These are phyloP conservation scores for Calyptommatus sinebrachiatus DNA, from an alignment of 2,113 vertebrate genomes.

Conservation along the genomic window DNA sequence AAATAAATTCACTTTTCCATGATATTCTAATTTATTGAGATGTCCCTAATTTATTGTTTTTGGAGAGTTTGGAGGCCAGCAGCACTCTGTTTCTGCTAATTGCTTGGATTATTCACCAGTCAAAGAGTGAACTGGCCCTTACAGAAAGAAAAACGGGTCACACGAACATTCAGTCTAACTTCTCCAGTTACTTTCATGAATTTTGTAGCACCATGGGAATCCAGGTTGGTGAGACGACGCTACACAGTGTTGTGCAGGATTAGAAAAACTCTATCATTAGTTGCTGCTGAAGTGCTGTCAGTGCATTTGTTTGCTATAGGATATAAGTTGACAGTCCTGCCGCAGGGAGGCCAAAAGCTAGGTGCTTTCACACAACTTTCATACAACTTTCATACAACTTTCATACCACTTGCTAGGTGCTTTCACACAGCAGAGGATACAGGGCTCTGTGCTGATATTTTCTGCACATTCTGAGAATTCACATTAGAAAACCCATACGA, in stretches of 20 bases:
- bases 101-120: too few species aligned
- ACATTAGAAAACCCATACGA: slow-evolving; percentile 1
- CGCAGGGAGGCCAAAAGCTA: background rate
- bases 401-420: background rate
- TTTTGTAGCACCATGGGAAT: slow-evolving; percentile 1
- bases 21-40: too few species aligned
- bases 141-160: too few species aligned
- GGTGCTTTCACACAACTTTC: too few species aligned
- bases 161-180: too few species aligned
- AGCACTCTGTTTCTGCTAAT: too few species aligned
- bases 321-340: background rate
- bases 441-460: background rate
- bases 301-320: slow-evolving; percentile 2
- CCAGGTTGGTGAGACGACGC: rapidly evolving
- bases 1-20: too few species aligned
- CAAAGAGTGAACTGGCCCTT: too few species aligned
- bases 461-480: background rate
- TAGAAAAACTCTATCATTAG: background rate
- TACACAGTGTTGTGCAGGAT: background rate
- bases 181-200: slow-evolving; percentile 11
- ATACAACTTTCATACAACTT: too few species aligned
- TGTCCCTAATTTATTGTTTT: too few species aligned
- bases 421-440: background rate
- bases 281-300: rapidly evolving
- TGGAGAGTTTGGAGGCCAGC: too few species aligned